A percentile compares a stretch with the other conserved stretches of the same genome.
Conservation (phyloP, 2,888 invertebrate species). For the Nematopogon swammerdamellus region DNA sequence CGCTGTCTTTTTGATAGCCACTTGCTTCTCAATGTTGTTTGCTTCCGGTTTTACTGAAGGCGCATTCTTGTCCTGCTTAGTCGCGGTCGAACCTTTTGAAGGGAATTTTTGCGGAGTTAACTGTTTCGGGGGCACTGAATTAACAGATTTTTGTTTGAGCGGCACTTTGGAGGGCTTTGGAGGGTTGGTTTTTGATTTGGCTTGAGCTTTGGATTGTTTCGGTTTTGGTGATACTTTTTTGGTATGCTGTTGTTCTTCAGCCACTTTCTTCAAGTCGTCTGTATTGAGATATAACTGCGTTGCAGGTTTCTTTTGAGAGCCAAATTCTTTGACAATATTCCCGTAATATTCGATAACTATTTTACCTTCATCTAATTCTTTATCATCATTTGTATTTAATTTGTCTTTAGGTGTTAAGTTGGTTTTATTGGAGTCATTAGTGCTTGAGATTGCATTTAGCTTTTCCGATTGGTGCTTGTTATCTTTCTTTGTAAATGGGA, state of each 20-base stretch:
- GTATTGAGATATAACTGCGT: slow-evolving; percentile 59
- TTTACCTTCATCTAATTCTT: slow-evolving; percentile 61
- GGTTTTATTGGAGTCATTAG: slow-evolving; percentile 7
- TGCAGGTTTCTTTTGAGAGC: slow-evolving; percentile 44
- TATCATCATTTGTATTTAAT: slow-evolving; percentile 23
- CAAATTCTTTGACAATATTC: slow-evolving; percentile 72
- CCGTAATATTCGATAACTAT: slow-evolving; percentile 78
- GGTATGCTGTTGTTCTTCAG: slow-evolving; percentile 41
- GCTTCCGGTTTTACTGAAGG: not conserved
- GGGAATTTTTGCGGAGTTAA: not conserved
- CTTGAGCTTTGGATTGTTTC: slow-evolving; percentile 28
- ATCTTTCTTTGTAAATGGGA: slow-evolving; percentile 33
- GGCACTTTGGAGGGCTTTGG: too few species aligned
- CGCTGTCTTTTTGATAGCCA: slow-evolving; percentile 37
- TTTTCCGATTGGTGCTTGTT: slow-evolving; percentile 34
- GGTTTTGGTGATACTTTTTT: slow-evolving; percentile 25
- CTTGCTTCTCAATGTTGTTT: slow-evolving; percentile 16
- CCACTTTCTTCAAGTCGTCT: slow-evolving; percentile 60
- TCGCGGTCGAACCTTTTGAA: not conserved
- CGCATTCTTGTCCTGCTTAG: not conserved
- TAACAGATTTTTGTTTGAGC: too few species aligned
- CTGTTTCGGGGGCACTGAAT: too few species aligned
- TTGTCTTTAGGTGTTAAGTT: slow-evolving; percentile 17
- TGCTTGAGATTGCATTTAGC: slow-evolving; percentile 14
- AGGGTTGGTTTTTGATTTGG: slow-evolving; percentile 11